These are phyloP conservation scores for Exaiptasia diaphana DNA, from an alignment of 64 coral and sea anemone species.

Conservation along the genomic window DNA sequence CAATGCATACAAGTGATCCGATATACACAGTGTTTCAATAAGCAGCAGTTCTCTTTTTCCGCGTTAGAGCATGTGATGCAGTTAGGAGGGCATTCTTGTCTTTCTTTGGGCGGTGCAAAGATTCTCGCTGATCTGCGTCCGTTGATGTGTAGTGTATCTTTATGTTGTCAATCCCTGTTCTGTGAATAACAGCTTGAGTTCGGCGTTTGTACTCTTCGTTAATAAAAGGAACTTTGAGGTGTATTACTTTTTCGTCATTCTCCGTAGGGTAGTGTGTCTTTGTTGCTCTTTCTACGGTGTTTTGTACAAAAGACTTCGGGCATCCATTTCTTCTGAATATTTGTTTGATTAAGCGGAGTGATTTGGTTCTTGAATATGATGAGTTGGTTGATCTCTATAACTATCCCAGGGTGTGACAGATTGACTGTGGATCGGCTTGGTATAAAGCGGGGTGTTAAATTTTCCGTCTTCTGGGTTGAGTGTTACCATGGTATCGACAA, in stretches of 20 bases:
- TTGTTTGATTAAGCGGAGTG: not conserved
- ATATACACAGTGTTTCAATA: not conserved
- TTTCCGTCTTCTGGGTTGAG: not conserved
- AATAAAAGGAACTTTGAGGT: not conserved
- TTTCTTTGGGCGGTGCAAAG: not conserved
- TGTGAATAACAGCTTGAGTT: not conserved
- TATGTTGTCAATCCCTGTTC: not conserved
- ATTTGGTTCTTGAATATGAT: not conserved
- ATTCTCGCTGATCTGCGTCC: not conserved
- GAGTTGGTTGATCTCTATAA: not conserved
- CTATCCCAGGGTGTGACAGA: not conserved
- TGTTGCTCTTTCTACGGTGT: not conserved
- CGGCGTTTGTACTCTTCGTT: conserved; percentile 3
- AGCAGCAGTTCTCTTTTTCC: not conserved
- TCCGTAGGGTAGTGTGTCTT: not conserved
- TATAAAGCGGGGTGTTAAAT: not conserved
- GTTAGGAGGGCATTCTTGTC: not conserved
- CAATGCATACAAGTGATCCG: not conserved
- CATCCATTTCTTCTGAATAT: not conserved
- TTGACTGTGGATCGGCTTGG: not conserved
- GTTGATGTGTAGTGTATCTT: not conserved
- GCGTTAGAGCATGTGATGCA: not conserved
- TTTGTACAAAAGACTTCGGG: not conserved
- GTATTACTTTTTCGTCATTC: not conserved
- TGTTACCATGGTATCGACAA: not conserved